These are phyloP conservation scores for Macroteleia sp. DNA, from an alignment of 2,888 invertebrate species.

Conservation along the genomic window DNA sequence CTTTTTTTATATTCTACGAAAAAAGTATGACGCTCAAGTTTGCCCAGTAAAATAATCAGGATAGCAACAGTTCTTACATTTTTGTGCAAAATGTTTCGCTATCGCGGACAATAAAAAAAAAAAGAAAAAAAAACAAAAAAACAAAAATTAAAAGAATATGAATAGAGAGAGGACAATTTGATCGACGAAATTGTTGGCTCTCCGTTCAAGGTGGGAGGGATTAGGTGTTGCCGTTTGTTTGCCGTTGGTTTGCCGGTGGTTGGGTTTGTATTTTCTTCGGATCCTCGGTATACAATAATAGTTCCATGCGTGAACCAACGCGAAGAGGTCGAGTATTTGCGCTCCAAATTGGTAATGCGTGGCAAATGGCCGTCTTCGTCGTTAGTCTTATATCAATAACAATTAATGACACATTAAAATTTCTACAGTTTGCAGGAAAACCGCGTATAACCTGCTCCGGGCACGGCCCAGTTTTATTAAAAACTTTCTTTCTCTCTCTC, in stretches of 20 bases:
- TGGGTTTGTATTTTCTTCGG: conserved; percentile 28
- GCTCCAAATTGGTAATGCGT: conserved; percentile 66
- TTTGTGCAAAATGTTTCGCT: conserved; percentile 6
- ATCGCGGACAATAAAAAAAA: too few species aligned
- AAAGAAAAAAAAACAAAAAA: too few species aligned
- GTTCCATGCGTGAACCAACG: conserved; percentile 68
- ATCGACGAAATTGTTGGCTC: conserved; percentile 35
- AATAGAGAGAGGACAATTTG: conserved; percentile 30
- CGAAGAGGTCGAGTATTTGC: conserved; percentile 71
- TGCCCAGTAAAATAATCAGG: conserved; percentile 34
- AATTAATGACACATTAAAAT: conserved; percentile 82
- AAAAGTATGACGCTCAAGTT: conserved; percentile 7
- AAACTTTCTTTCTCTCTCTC: conserved; percentile 66
- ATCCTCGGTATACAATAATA: conserved; percentile 74
- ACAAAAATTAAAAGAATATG: conserved; percentile 1
- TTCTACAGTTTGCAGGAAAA: conserved; percentile 80
- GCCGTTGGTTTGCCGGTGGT: conserved; percentile 5
- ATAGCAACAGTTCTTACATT: conserved; percentile 20
- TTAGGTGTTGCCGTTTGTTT: not conserved
- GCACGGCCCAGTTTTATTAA: conserved; percentile 76
- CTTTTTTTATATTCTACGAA: too few species aligned
- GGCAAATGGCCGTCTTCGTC: conserved; percentile 69
- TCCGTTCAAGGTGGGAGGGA: conserved; percentile 11
- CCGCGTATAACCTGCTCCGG: conserved; percentile 74
- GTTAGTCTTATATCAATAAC: conserved; percentile 79